phyloP scores from a whole-genome alignment of 2,888 invertebrate genomes.

The Cyaniris semiargus region DNA sequence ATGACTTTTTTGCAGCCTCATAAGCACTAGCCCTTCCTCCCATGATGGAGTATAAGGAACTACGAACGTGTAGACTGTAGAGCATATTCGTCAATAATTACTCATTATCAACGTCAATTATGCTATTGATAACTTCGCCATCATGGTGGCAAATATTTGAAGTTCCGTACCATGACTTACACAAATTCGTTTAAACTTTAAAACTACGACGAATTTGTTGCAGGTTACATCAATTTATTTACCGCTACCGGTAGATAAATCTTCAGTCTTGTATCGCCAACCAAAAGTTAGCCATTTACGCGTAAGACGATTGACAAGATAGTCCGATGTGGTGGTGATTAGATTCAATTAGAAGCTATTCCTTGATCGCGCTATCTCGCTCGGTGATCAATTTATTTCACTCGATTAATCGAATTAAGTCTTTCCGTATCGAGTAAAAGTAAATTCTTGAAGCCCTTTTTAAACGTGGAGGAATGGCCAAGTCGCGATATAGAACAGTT shows the following conservation, averaged over 20 bases:
- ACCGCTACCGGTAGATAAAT: background rate
- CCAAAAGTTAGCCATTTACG: conserved; percentile 18
- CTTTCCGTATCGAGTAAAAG: conserved; percentile 65
- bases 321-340: conserved; percentile 4
- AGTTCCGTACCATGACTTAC: too few relatives aligned
- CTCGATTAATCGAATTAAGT: conserved; percentile 55
- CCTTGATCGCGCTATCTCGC: conserved; percentile 30
- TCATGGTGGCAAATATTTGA: too few relatives aligned
- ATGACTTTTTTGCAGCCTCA: too few relatives aligned
- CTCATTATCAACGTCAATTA: too few relatives aligned
- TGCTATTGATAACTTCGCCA: too few relatives aligned
- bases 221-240: background rate
- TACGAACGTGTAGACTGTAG: too few relatives aligned
- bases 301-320: conserved; percentile 6
- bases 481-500: background rate
- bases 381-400: conserved; percentile 34
- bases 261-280: background rate
- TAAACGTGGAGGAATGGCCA: background rate
- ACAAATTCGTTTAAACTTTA: too few relatives aligned
- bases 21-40: too few relatives aligned
- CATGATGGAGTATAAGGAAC: too few relatives aligned
- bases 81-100: too few relatives aligned
- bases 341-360: conserved; percentile 6
- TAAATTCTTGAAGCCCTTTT: conserved; percentile 52
- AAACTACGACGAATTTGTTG: background rate